phyloP scores from a whole-genome alignment of 2,797 vertebrate species.

The Paratrypauchen microcephalus region DNA sequence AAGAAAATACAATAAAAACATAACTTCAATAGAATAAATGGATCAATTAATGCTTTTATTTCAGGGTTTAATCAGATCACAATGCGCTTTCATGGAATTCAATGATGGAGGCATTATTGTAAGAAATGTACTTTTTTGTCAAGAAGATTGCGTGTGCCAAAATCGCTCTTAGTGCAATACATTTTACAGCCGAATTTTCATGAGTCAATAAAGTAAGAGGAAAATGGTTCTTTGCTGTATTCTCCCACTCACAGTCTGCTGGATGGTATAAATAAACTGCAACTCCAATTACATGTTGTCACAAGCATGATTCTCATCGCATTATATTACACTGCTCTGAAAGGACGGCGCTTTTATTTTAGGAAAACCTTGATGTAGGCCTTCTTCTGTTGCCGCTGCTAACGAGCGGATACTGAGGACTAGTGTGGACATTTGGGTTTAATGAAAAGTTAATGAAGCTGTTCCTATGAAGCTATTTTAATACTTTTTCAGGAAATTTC shows the following conservation, averaged over 20 bases:
- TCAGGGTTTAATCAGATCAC: neutral
- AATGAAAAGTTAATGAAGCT: slow-evolving; percentile 13
- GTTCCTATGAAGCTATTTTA: slow-evolving; percentile 1
- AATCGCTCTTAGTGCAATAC: neutral
- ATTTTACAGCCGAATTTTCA: neutral
- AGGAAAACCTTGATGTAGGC: neutral
- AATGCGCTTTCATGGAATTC: neutral
- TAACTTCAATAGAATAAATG: too few species aligned
- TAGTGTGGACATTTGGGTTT: neutral
- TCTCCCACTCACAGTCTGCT: slow-evolving; percentile 1
- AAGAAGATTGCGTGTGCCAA: neutral
- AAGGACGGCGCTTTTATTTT: slow-evolving; percentile 1
- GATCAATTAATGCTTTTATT: too few species aligned
- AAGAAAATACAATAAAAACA: too few species aligned
- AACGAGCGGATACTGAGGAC: slow-evolving; percentile 1
- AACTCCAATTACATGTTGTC: slow-evolving; percentile 17
- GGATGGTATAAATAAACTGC: slow-evolving; percentile 12
- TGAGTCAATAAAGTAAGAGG: neutral
- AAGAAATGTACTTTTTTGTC: neutral
- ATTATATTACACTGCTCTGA: slow-evolving; percentile 3
- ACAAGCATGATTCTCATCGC: slow-evolving; percentile 11
- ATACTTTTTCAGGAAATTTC: slow-evolving; percentile 3
- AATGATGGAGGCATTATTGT: neutral
- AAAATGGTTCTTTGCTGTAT: neutral
- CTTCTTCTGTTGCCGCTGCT: neutral